Evolutionary conservation across 2,113 vertebrate species (phyloP), one percentile per base, ranked within the genome.

Genomic region (Typhlomys cinereus): DNA sequence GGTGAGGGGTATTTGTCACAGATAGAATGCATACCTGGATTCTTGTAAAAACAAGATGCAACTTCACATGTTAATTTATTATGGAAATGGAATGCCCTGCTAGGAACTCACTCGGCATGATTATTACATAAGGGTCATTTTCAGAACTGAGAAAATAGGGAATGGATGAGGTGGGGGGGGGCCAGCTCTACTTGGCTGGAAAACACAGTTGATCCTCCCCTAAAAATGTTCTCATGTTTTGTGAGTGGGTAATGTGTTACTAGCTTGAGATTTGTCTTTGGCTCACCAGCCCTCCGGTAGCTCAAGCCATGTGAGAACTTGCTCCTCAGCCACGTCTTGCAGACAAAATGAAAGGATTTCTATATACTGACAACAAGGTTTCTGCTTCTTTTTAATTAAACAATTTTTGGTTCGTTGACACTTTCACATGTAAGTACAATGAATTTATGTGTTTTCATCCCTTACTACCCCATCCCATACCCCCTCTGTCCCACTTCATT

Each of bases 11-110:
- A 9, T 21, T 8, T 61, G 25, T 90, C 84, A 34, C 17, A 29
- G 52, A 36, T 8, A 36, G 11, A 57, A 59, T 79, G 8, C 20
- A 39, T 1, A 27, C 2, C 4, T 41, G 9, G 1, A 0, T 12
- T 5, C n/a, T 20, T 39, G 44, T 21, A 27, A n/a, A 66, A 9
- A 36, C 15, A 80, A 31, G 14, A 44, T 57, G 3, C 27, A n/a
- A 48, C 57, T 74, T 34, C 61, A n/a, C 1, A 9, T 11, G 21
- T 6, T 3, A 46, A n/a, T 62, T 54, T 25, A 17, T 46, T 23
- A 52, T 23, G 25, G n/a, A 76, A 7, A 15, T 0, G 4, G 34
- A 20, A 17, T 36, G 4, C 0, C 80, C 18, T 0, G 3, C 1
- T 10, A 90, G 25, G 0, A 2, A 64, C 31, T 48, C 29, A 44